Evolutionary conservation across 2,888 invertebrate species (phyloP).

Genomic region (Sericinus montela): DNA sequence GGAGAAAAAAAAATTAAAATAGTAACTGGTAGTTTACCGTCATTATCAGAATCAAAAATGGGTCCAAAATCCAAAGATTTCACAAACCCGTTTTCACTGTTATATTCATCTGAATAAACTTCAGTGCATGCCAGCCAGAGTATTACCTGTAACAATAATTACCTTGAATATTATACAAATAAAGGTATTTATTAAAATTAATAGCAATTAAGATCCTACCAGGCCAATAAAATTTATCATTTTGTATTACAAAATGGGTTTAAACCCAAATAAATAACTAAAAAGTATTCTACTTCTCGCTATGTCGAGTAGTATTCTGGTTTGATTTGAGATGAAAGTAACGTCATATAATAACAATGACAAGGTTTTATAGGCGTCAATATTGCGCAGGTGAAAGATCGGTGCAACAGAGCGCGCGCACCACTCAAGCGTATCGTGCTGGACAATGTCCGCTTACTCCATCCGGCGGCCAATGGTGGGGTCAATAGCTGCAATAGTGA

Average conservation of each 20-base stretch:
- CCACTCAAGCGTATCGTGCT: slow-evolving; percentile 68
- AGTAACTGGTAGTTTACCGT: slow-evolving; percentile 39
- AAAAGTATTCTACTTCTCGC: slow-evolving; percentile 44
- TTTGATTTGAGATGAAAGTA: slow-evolving; percentile 73
- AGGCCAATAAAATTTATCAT: slow-evolving; percentile 60
- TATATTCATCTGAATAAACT: slow-evolving; percentile 49
- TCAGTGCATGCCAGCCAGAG: slow-evolving; percentile 62
- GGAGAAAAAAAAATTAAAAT: not conserved
- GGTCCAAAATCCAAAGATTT: slow-evolving; percentile 77
- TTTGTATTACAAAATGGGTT: slow-evolving; percentile 45
- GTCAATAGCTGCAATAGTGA: slow-evolving; percentile 35
- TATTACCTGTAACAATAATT: slow-evolving; percentile 57
- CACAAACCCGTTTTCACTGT: slow-evolving; percentile 61
- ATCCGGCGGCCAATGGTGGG: slow-evolving; percentile 47
- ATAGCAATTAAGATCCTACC: slow-evolving; percentile 40
- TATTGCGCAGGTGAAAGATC: slow-evolving; percentile 78
- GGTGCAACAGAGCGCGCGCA: slow-evolving; percentile 69
- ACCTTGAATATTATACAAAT: slow-evolving; percentile 7
- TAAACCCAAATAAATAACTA: slow-evolving; percentile 53
- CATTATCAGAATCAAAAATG: slow-evolving; percentile 66
- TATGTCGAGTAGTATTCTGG: slow-evolving; percentile 60
- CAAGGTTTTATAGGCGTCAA: slow-evolving; percentile 78
- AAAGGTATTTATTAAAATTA: not conserved
- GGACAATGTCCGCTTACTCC: slow-evolving; percentile 76
- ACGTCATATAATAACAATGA: slow-evolving; percentile 70